Evolutionary conservation across 2,888 invertebrate species (phyloP), one percentile per base, ranked within the genome.

Genomic region (Apamea monoglypha): DNA sequence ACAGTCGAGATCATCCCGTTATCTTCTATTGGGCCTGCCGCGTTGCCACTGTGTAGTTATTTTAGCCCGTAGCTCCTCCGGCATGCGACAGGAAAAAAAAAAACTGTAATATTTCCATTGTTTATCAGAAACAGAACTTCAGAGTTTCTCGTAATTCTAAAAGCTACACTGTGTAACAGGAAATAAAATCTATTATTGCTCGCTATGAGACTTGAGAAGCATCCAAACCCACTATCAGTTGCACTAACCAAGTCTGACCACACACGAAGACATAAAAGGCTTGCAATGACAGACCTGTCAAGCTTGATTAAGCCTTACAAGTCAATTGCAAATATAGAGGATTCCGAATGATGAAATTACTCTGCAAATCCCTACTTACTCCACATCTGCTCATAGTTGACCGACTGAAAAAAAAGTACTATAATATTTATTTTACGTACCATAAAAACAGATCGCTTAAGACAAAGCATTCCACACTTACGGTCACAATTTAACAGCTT

Each of bases 401-500:
- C n/a, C 44, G n/a, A 40, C 16, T 16, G 5, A 40, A 56, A 12
- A 3, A n/a, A 56, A n/a, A 25, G n/a, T n/a, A 56, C 6, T 14
- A 61, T 7, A 61, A 29, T 61, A 29, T 16, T 36, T 12, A 36
- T 59, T 78, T 18, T 32, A 29, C 53, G 53, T 25, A 32, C 47
- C 25, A 29, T 29, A 47, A 14, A 63, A 25, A n/a, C 29, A 32
- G 18, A 25, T 56, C 29, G 12, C 63, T 80, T 2, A 29, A 59
- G 1, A 81, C 59, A 67, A 74, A 50, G 32, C n/a, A 8, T 59
- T 8, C 36, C 47, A 47, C 36, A 59, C 12, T 50, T 56, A 16
- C 53, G 61, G n/a, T 44, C 14, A 44, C 66, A 82, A 76, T 56
- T 61, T 18, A 82, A 25, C 53, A 82, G 14, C 61, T 59, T 76